Evolutionary conservation across 2,113 vertebrate genomes (phyloP).

Genomic region (Rana temporaria): DNA sequence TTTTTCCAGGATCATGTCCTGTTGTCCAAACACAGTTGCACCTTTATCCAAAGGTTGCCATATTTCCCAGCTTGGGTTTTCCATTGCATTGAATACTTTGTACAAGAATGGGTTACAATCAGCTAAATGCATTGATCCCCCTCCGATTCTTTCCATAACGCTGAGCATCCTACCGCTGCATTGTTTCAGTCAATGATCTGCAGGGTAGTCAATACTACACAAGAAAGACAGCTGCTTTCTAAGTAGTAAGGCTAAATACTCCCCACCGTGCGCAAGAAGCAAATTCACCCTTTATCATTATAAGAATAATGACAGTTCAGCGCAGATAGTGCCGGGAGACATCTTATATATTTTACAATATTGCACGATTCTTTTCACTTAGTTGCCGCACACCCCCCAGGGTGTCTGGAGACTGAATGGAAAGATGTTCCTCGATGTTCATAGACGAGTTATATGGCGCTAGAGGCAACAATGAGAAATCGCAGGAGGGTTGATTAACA

Average conservation of each 20-base stretch:
- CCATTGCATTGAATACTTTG: constrained; percentile 57
- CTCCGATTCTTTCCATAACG: constrained; percentile 60
- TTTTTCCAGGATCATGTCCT: too few relatives aligned
- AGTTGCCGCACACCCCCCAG: not conserved
- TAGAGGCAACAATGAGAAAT: constrained; percentile 47
- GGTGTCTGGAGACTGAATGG: constrained; percentile 31
- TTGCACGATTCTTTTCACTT: constrained; percentile 56
- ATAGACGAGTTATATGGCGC: constrained; percentile 43
- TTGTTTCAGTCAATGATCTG: constrained; percentile 60
- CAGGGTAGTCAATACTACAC: constrained; percentile 55
- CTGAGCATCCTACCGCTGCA: constrained; percentile 57
- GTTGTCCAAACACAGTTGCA: too few relatives aligned
- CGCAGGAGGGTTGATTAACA: constrained; percentile 53
- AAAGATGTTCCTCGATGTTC: constrained; percentile 38
- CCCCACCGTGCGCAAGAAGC: constrained; percentile 52
- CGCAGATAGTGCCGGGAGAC: constrained; percentile 55
- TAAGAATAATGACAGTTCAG: constrained; percentile 57
- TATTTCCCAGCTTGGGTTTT: constrained; percentile 59
- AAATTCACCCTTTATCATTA: constrained; percentile 54
- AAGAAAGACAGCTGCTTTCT: constrained; percentile 60
- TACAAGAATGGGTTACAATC: constrained; percentile 58
- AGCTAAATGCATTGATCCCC: constrained; percentile 60
- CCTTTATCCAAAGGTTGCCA: not conserved
- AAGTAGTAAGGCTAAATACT: constrained; percentile 59
- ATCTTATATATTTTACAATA: constrained; percentile 59